phyloP scores from a whole-genome alignment of 2,797 vertebrate species.

The Tarsius wallacei region DNA sequence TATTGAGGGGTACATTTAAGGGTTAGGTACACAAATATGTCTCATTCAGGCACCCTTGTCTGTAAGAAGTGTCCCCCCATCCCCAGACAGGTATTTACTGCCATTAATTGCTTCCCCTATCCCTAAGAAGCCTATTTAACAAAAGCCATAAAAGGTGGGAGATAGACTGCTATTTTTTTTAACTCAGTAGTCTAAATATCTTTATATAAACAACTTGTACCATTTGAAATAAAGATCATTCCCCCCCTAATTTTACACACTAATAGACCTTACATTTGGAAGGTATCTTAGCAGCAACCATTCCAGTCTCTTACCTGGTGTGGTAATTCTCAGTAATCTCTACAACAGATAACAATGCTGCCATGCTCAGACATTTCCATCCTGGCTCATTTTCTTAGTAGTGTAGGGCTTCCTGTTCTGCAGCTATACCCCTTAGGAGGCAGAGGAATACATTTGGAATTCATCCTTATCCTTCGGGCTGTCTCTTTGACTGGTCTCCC shows the following conservation, averaged over 20 bases:
- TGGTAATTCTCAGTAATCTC: not conserved
- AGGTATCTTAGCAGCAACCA: not conserved
- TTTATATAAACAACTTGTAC: constrained; percentile 18
- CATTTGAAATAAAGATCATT: constrained; percentile 33
- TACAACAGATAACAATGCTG: not conserved
- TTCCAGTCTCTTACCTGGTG: not conserved
- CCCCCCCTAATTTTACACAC: not conserved
- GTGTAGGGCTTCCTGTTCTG: not conserved
- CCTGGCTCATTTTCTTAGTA: not conserved
- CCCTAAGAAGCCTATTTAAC: constrained; percentile 13
- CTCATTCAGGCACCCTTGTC: too few species aligned
- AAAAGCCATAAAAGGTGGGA: not conserved
- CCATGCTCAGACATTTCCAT: not conserved
- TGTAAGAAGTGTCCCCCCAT: too few species aligned
- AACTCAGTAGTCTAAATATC: not conserved
- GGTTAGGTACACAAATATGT: too few species aligned
- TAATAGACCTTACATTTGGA: constrained; percentile 17
- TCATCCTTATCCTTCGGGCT: not conserved
- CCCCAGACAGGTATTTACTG: too few species aligned
- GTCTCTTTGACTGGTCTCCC: not conserved
- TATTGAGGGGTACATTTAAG: too few species aligned
- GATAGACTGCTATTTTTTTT: not conserved
- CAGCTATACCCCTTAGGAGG: not conserved
- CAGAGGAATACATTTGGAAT: not conserved
- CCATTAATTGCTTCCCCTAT: too few species aligned